These are phyloP conservation scores for Macrotis lagotis DNA, from an alignment of 2,113 vertebrate genomes.

Conservation along the genomic window DNA sequence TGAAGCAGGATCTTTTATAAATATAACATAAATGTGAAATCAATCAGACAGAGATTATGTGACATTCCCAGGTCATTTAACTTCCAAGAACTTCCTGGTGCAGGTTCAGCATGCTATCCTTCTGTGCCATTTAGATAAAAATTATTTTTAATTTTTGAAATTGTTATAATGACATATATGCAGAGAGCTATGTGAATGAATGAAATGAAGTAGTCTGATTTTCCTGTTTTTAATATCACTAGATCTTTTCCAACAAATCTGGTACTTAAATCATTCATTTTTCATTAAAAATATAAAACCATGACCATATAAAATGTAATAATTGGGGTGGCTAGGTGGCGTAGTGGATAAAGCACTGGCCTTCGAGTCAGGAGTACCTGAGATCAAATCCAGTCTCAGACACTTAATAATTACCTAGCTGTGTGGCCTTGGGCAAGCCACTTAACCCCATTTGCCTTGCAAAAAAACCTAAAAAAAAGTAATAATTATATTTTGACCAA, in stretches of 20 bases:
- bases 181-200: background rate
- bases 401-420: too few species aligned
- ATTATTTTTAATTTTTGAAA: constrained; percentile 40
- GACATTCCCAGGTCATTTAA: background rate
- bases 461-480: too few species aligned
- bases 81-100: background rate
- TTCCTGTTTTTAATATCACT: background rate
- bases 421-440: too few species aligned
- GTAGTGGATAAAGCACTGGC: too few species aligned
- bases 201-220: background rate
- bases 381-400: too few species aligned
- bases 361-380: too few species aligned
- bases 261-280: background rate
- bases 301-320: background rate
- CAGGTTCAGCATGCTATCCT: background rate
- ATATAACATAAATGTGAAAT: background rate
- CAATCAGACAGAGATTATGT: background rate
- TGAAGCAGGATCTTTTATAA: background rate
- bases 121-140: background rate
- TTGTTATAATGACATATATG: background rate
- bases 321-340: too few species aligned
- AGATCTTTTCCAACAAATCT: constrained; percentile 23
- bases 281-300: constrained; percentile 23
- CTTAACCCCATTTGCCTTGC: too few species aligned
- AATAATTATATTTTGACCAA: background rate